Evolutionary conservation across 2,113 vertebrate genomes (phyloP).

Genomic region (Xiphophorus maculatus): DNA sequence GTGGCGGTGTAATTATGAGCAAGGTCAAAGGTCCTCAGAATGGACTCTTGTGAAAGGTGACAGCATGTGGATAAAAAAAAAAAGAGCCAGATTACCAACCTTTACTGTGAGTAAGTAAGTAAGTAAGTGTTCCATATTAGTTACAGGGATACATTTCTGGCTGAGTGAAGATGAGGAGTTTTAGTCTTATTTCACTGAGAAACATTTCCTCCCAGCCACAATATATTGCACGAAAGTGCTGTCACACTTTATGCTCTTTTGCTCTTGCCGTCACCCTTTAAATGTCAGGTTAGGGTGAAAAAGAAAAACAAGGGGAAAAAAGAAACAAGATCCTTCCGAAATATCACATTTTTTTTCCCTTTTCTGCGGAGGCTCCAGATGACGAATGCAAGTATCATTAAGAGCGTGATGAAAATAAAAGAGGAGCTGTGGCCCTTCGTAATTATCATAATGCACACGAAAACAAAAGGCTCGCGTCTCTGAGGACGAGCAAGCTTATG

Average conservation of each 20-base stretch:
- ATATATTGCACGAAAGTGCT: slow-evolving; percentile 51
- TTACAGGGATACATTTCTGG: slow-evolving; percentile 36
- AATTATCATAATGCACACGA: slow-evolving; percentile 78
- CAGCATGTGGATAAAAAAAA: slow-evolving; percentile 39
- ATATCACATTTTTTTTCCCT: neutral
- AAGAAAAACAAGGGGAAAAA: slow-evolving; percentile 24
- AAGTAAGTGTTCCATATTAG: slow-evolving; percentile 37
- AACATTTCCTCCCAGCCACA: slow-evolving; percentile 38
- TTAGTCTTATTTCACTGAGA: slow-evolving; percentile 30
- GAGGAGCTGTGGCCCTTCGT: slow-evolving; percentile 68
- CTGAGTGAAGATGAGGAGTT: slow-evolving; percentile 37
- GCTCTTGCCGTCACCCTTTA: slow-evolving; percentile 62
- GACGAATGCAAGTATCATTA: slow-evolving; percentile 63
- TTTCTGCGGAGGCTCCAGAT: slow-evolving; percentile 22
- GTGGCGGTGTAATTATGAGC: slow-evolving; percentile 68
- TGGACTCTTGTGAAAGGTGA: slow-evolving; percentile 52
- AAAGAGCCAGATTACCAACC: slow-evolving; percentile 54
- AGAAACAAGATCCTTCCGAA: slow-evolving; percentile 23
- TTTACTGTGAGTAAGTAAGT: slow-evolving; percentile 35
- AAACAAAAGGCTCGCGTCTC: slow-evolving; percentile 77
- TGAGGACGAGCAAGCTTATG: slow-evolving; percentile 73
- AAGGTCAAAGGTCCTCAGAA: slow-evolving; percentile 74
- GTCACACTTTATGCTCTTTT: slow-evolving; percentile 54
- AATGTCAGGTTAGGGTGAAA: slow-evolving; percentile 61
- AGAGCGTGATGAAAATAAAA: slow-evolving; percentile 63